Evolutionary conservation across 2,888 invertebrate species (phyloP), one percentile per base, ranked within the genome.

Genomic region (Syrphus vitripennis): DNA sequence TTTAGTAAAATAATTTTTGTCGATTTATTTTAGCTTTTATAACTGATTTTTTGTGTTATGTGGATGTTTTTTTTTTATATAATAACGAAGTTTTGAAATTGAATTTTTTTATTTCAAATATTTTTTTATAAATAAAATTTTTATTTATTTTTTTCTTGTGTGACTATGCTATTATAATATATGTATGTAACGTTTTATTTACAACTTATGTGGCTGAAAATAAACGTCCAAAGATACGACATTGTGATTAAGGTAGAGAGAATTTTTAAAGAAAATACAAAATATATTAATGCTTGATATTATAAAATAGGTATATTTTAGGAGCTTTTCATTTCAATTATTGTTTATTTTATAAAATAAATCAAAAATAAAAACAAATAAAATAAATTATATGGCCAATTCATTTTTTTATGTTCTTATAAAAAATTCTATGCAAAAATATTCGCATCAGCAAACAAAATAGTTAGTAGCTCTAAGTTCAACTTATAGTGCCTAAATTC

Each of bases 1-100:
- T 78, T 77, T 76, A 79, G 63, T 86, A 87, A 90, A 90, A 90
- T 90, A 90, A 90, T 90, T 89, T 89, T 91, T 89, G 88, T 87
- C 81, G 34, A 40, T 70, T 67, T 75, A 75, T 72, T 75, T 83
- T 55, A 65, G 21, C 57, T 61, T 61, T 40, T 61, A 26, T 40
- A 42, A 63, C 6, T 31, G 10, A 55, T 24, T 31, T 26, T 3
- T 40, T 63, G 24, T 50, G 57, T 78, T 78, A 31, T 16, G 19
- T 12, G 16, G 12, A 61, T 37, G 50, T 21, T 53, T 75, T 81
- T 86, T 87, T 88, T 87, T 67, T 70, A 4, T 5, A 4, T 12
- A 6, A 78, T 24, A 37, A 37, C n/a, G 14, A 59, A 26, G 19
- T 65, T 69, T 67, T 53, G 16, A 16, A 9, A 63, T 26, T n/a